phyloP scores from a whole-genome alignment of 2,888 invertebrate genomes.

The Himalopsyche kuldschensis region DNA sequence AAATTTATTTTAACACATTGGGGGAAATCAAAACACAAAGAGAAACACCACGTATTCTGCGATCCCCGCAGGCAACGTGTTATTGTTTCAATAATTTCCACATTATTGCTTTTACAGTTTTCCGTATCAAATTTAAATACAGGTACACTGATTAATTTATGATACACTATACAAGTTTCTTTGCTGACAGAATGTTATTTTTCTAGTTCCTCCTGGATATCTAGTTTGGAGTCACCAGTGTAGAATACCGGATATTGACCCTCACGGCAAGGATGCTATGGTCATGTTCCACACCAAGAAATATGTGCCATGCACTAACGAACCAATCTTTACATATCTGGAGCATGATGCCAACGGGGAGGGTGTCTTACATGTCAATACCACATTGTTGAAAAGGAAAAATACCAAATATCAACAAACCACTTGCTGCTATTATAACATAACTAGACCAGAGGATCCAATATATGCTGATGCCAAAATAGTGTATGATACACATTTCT shows the following conservation, averaged over 20 bases:
- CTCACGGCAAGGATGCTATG: conserved; percentile 60
- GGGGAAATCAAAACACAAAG: no score
- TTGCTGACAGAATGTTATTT: not conserved
- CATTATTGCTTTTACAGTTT: no score
- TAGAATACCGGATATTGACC: conserved; percentile 63
- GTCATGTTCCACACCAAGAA: conserved; percentile 56
- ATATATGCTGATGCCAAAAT: conserved; percentile 32
- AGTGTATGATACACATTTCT: conserved; percentile 13
- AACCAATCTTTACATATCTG: conserved; percentile 22
- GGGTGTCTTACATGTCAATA: conserved; percentile 26
- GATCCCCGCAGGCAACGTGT: no score
- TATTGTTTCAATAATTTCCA: no score
- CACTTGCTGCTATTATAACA: conserved; percentile 45
- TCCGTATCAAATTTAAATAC: no score
- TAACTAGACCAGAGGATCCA: conserved; percentile 42
- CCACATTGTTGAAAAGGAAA: conserved; percentile 42
- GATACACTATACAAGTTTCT: not conserved
- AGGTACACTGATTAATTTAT: no score
- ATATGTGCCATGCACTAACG: conserved; percentile 57
- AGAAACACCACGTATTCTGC: no score
- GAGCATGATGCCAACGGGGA: conserved; percentile 21
- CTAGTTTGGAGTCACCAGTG: conserved; percentile 60
- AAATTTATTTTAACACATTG: no score
- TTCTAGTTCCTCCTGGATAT: conserved; percentile 19
- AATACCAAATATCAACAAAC: conserved; percentile 29